phyloP scores from a whole-genome alignment of 2,797 vertebrate species.

The Catharus ustulatus region DNA sequence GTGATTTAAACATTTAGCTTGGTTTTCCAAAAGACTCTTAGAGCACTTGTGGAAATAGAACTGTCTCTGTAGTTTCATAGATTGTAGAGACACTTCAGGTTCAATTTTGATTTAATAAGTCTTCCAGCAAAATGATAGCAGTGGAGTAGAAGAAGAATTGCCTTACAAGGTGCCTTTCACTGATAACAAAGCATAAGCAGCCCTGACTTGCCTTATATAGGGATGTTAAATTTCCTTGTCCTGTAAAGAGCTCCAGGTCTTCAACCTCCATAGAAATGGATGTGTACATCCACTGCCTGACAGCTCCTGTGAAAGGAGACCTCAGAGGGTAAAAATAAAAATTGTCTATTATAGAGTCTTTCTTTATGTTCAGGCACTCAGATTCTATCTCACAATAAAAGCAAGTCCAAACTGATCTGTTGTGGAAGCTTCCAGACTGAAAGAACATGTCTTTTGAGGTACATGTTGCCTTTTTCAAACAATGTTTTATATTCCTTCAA shows the following conservation, averaged over 20 bases:
- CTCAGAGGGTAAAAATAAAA: neutral
- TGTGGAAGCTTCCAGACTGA: neutral
- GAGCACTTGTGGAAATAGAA: neutral
- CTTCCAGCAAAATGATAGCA: neutral
- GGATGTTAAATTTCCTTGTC: neutral
- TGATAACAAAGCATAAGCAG: neutral
- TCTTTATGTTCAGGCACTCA: neutral
- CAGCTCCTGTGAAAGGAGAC: neutral
- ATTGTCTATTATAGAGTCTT: neutral
- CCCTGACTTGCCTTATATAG: neutral
- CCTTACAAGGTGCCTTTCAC: neutral
- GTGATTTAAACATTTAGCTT: neutral
- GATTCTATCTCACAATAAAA: neutral
- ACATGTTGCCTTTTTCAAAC: neutral
- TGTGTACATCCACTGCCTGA: neutral
- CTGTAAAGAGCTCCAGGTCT: neutral
- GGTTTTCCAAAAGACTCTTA: neutral
- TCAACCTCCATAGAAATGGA: neutral
- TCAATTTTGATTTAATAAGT: neutral
- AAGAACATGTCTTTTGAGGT: neutral
- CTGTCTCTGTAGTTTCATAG: neutral
- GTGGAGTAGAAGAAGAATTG: neutral
- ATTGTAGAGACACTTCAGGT: neutral
- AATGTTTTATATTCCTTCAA: neutral
- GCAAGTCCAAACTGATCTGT: neutral